These are phyloP conservation scores for Pandion haliaetus DNA, from an alignment of 2,113 vertebrate species.

Conservation along the genomic window DNA sequence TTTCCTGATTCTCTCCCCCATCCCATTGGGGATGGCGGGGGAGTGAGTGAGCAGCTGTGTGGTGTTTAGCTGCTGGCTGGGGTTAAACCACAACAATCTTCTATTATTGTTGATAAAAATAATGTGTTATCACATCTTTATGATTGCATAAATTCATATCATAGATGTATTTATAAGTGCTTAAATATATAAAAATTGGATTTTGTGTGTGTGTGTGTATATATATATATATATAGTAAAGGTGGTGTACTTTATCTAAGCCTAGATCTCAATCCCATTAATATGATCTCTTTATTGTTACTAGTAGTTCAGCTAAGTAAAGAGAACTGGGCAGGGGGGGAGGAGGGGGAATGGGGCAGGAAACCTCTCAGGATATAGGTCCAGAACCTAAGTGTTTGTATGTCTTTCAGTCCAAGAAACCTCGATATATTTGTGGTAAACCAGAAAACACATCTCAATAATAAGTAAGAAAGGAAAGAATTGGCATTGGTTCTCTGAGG, in stretches of 20 bases:
- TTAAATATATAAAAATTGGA: not conserved
- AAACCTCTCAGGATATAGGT: not conserved
- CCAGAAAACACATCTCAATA: not conserved
- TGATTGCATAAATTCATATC: not conserved
- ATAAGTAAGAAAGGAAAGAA: not conserved
- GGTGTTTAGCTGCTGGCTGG: too few relatives aligned
- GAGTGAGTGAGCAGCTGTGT: too few relatives aligned
- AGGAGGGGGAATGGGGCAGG: rapidly evolving
- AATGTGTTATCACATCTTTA: not conserved
- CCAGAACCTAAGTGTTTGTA: not conserved
- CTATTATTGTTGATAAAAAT: not conserved
- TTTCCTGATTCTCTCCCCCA: too few relatives aligned
- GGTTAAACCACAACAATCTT: too few relatives aligned
- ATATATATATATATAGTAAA: not conserved
- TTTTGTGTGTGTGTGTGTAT: not conserved
- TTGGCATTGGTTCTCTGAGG: not conserved
- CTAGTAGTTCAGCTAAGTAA: not conserved
- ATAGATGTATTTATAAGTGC: not conserved
- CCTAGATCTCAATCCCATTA: not conserved
- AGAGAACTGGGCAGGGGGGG: not conserved
- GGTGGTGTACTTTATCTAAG: not conserved
- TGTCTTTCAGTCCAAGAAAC: not conserved
- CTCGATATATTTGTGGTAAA: not conserved
- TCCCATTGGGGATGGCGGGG: too few relatives aligned
- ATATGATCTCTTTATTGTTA: not conserved